These are phyloP conservation scores for Bombus fervidus DNA, from an alignment of 1,140 invertebrate genomes.

Conservation along the genomic window DNA sequence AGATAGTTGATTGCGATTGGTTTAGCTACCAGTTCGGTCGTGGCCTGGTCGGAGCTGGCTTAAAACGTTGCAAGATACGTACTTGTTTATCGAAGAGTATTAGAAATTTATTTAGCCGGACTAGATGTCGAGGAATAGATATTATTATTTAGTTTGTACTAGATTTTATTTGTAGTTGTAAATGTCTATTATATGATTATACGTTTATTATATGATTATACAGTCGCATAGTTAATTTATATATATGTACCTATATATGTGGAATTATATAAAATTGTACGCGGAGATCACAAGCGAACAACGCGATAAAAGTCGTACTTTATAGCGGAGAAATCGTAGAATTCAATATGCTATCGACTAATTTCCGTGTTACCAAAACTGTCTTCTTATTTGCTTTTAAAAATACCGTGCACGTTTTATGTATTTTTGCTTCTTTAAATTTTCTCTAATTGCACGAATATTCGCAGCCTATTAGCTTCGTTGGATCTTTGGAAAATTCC, in stretches of 20 bases:
- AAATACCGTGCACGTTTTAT: neutral
- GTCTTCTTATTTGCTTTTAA: neutral
- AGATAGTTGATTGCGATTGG: constrained; percentile 1
- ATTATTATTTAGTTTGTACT: neutral
- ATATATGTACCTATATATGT: neutral
- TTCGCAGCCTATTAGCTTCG: neutral
- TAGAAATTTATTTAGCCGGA: neutral
- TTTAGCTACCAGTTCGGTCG: neutral
- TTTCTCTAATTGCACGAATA: neutral
- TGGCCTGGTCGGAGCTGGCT: neutral
- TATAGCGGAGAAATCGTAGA: neutral
- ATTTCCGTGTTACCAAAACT: neutral
- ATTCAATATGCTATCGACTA: neutral
- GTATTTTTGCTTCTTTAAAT: neutral
- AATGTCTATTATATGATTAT: neutral
- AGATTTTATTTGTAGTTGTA: neutral
- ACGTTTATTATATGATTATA: neutral
- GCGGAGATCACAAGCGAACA: no score
- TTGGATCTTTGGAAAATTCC: neutral
- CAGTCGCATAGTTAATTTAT: neutral
- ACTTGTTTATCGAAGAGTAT: neutral
- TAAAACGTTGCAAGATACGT: neutral
- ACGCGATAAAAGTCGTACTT: no score
- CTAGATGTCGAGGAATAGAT: neutral
- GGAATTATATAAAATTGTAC: neutral